These are phyloP conservation scores for Enteromius anoplus DNA, from an alignment of 2,797 vertebrate species.

Conservation along the genomic window DNA sequence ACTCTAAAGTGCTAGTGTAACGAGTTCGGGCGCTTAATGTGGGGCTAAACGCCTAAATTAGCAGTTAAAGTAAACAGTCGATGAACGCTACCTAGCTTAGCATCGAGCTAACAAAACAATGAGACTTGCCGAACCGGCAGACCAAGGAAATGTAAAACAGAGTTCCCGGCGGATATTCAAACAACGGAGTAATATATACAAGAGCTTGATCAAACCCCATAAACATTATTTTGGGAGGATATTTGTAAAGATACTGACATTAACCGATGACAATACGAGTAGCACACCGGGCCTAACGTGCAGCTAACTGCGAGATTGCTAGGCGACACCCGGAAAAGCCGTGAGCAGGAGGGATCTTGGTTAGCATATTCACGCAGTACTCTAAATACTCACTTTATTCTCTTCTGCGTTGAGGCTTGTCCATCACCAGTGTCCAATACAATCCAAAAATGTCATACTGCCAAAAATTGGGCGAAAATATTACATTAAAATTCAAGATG, in stretches of 20 bases:
- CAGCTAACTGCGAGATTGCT: conserved; percentile 42
- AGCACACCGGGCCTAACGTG: conserved; percentile 12
- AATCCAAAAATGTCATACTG: conserved; percentile 52
- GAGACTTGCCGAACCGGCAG: conserved; percentile 3
- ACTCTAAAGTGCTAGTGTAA: not conserved
- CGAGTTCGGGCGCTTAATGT: conserved; percentile 1
- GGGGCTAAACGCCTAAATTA: not conserved
- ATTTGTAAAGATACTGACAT: not conserved
- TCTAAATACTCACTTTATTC: conserved; percentile 59
- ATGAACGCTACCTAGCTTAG: conserved; percentile 40
- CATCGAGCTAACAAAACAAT: conserved; percentile 35
- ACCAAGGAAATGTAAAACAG: not conserved
- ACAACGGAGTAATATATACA: not conserved
- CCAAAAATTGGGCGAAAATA: conserved; percentile 56
- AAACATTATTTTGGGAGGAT: fast-evolving
- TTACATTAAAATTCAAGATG: conserved; percentile 69
- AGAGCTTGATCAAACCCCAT: not conserved
- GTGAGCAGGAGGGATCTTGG: conserved; percentile 26
- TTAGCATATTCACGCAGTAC: not conserved
- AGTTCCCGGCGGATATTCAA: not conserved
- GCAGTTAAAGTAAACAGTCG: conserved; percentile 34
- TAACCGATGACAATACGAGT: not conserved
- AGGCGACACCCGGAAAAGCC: conserved; percentile 62
- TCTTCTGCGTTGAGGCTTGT: conserved; percentile 40
- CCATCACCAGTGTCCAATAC: conserved; percentile 42